Evolutionary conservation across 1,140 invertebrate species (phyloP), one percentile per base, ranked within the genome.

Genomic region (Vanessa atalanta): DNA sequence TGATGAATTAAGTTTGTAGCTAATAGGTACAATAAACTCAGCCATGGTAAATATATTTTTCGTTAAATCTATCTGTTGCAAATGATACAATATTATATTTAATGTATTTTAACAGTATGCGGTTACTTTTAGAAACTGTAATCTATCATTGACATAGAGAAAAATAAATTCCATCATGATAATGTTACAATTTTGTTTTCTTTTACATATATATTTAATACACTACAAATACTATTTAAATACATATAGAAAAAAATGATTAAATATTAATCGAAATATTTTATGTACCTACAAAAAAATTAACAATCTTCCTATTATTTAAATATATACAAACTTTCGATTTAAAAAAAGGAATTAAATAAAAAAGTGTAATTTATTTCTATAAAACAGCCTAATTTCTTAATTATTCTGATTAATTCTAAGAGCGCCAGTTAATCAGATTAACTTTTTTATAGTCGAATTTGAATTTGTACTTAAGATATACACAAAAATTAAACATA

Each of bases 141-240:
- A 88, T 87, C 85, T 84, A 87, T 89, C 84, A 83, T 87, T 88
- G 84, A 90, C 83, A 85, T 85, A 88, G 82, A 85, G 83, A 88
- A 83, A 88, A 90, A 90, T 91, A 91, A 92, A 92, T 86, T 89
- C 85, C 87, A 89, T 88, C 87, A 86, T 84, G 79, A 85, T 83
- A 87, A 80, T 80, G 77, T 81, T 77, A 78, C 53, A 68, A 61
- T 65, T 77, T 86, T 83, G 82, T 86, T 88, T 88, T 82, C 73
- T 79, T 87, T 82, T 75, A 13, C 15, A n/a, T 60, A 60, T 43
- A 9, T 43, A 4, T 31, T 4, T 1, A 31, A 31, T 20, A 20
- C 20, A 20, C 26, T 31, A 48, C 7, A 48, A 47, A 48, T 7
- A 48, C 11, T 50, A 15, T 50, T 50, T 50, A 12, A 14, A 1